Conservation (phyloP, 2,888 invertebrate species). For the Sthenelais limicola region DNA sequence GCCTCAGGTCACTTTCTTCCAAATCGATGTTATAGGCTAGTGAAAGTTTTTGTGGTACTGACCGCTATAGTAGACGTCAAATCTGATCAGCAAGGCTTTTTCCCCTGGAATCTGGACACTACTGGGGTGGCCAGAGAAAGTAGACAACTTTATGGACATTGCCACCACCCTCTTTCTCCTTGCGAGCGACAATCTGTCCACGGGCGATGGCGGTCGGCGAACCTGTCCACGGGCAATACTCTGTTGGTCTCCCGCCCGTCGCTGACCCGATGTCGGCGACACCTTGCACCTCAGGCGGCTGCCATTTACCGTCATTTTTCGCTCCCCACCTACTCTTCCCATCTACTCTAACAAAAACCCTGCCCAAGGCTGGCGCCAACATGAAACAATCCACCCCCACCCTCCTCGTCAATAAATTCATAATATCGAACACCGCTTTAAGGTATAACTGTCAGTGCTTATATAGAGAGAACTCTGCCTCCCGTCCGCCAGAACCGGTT, state of each 20-base stretch:
- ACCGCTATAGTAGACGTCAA: too few species aligned
- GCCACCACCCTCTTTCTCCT: too few species aligned
- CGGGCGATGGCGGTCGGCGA: slow-evolving; percentile 8
- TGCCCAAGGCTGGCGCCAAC: slow-evolving; percentile 37
- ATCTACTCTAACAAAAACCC: not conserved
- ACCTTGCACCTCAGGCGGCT: slow-evolving; percentile 16
- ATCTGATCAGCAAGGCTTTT: too few species aligned
- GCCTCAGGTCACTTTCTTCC: too few species aligned
- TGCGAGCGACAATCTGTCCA: slow-evolving; percentile 15
- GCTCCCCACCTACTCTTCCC: not conserved
- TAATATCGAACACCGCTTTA: slow-evolving; percentile 41
- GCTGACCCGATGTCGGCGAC: not conserved
- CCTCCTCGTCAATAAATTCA: slow-evolving; percentile 42
- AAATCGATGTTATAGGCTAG: too few species aligned
- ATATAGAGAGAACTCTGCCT: slow-evolving; percentile 18
- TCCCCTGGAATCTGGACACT: too few species aligned
- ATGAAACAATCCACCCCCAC: slow-evolving; percentile 27
- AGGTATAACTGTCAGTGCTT: slow-evolving; percentile 36
- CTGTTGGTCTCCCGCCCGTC: not conserved
- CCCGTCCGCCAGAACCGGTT: too few species aligned
- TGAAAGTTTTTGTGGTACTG: too few species aligned
- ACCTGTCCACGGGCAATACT: slow-evolving; percentile 9
- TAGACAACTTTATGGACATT: too few species aligned
- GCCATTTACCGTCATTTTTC: slow-evolving; percentile 27
- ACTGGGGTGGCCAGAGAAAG: too few species aligned